Percentiles rank a stretch among this genome's conserved stretches.
Evolutionary conservation across 2,797 vertebrate genomes (phyloP).

Genomic region (Spinibarbus caldwelli): DNA sequence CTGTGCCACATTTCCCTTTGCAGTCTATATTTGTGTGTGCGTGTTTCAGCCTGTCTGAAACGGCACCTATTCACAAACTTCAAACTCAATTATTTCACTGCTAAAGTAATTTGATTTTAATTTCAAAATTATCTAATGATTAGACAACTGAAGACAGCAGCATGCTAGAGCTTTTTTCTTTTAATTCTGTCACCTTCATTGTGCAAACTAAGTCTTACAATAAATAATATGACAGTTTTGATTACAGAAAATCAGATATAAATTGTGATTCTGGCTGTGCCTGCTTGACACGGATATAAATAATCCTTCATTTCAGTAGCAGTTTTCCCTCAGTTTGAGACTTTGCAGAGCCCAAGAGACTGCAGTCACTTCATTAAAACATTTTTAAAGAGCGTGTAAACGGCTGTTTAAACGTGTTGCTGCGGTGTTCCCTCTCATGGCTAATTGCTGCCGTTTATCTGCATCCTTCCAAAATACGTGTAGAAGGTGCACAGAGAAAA

Average conservation of each 20-base stretch:
- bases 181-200: slow-evolving; percentile 5
- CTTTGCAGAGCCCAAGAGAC: slow-evolving; percentile 30
- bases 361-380: slow-evolving; percentile 46
- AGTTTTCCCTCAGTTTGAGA: slow-evolving; percentile 6
- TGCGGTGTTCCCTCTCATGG: slow-evolving; percentile 7
- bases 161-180: slow-evolving; percentile 5
- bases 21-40: slow-evolving; percentile 7
- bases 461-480: slow-evolving; percentile 31
- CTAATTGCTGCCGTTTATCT: slow-evolving; percentile 46
- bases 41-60: no score
- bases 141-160: slow-evolving; percentile 10
- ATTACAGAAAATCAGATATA: slow-evolving; percentile 32
- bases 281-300: slow-evolving; percentile 18
- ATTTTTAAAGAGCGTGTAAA: slow-evolving; percentile 40
- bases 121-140: slow-evolving; percentile 51
- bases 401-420: slow-evolving; percentile 36
- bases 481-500: slow-evolving; percentile 40
- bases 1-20: slow-evolving; percentile 47
- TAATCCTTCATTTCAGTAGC: slow-evolving; percentile 13
- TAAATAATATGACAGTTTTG: slow-evolving; percentile 38
- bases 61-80: no score
- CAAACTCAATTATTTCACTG: slow-evolving; percentile 25
- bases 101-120: slow-evolving; percentile 53
- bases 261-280: neutral
- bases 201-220: slow-evolving; percentile 22